Evolutionary conservation across 2,113 vertebrate genomes (phyloP).

Genomic region (Amphiprion percula): DNA sequence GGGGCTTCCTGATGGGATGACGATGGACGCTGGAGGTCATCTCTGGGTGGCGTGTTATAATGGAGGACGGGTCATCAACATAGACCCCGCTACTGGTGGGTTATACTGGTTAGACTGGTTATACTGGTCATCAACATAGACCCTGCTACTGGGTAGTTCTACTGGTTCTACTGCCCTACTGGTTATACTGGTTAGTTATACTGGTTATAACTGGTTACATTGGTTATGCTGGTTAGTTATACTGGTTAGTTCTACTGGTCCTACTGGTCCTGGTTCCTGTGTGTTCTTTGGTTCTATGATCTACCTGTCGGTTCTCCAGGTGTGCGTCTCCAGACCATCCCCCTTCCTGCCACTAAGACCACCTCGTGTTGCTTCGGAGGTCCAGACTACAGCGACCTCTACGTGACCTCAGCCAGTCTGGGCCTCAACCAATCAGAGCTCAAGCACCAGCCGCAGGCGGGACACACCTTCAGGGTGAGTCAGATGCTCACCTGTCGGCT

Average conservation of each 20-base stretch:
- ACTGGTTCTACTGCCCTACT: too few relatives aligned
- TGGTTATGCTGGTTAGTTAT: too few relatives aligned
- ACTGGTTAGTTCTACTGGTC: too few relatives aligned
- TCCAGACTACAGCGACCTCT: constrained; percentile 92
- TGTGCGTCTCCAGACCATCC: constrained; percentile 89
- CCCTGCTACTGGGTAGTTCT: too few relatives aligned
- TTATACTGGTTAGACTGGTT: not conserved
- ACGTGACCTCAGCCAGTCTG: constrained; percentile 89
- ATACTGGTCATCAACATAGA: too few relatives aligned
- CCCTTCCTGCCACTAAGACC: constrained; percentile 88
- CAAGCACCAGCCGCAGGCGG: constrained; percentile 86
- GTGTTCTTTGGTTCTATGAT: not conserved
- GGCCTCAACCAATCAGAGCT: constrained; percentile 84
- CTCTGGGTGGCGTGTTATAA: constrained; percentile 96
- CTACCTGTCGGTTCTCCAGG: constrained; percentile 75
- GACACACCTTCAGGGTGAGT: constrained; percentile 89
- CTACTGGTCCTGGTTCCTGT: too few relatives aligned
- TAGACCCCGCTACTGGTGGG: constrained; percentile 92
- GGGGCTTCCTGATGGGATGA: constrained; percentile 94
- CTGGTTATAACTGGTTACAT: too few relatives aligned
- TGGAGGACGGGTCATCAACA: constrained; percentile 91
- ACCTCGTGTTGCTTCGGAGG: constrained; percentile 97
- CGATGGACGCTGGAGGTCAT: constrained; percentile 89
- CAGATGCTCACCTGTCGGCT: not conserved
- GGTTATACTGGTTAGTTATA: too few relatives aligned